Percentiles rank a stretch among this genome's conserved stretches.
Conservation (phyloP, 2,113 vertebrate genomes). For the Balaeniceps rex region DNA sequence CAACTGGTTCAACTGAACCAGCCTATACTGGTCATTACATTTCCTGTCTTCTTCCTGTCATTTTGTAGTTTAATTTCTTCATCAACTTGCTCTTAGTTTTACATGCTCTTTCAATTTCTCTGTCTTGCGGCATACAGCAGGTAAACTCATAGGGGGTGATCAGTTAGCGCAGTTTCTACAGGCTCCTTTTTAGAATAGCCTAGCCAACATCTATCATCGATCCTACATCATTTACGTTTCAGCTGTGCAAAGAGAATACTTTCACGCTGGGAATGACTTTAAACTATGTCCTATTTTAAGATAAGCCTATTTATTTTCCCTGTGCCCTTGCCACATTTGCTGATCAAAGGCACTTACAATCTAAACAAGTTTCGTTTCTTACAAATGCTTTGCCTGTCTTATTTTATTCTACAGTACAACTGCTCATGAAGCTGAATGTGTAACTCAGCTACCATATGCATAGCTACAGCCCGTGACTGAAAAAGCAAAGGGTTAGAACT, state of each 20-base stretch:
- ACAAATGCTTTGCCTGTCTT: neutral
- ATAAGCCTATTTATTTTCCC: conserved; percentile 37
- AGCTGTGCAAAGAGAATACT: neutral
- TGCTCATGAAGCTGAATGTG: neutral
- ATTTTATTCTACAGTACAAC: neutral
- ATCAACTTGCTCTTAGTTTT: neutral
- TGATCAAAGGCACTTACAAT: conserved; percentile 30
- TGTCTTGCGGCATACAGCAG: neutral
- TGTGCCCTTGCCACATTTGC: neutral
- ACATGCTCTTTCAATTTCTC: neutral
- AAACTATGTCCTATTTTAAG: conserved; percentile 28
- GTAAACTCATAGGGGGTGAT: neutral
- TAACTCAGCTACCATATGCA: neutral
- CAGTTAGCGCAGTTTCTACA: neutral
- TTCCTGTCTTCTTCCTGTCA: neutral
- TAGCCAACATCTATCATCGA: neutral
- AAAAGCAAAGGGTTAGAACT: neutral
- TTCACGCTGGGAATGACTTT: conserved; percentile 4
- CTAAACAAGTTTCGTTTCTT: conserved; percentile 30
- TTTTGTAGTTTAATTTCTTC: conserved; percentile 18
- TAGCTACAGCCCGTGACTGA: neutral
- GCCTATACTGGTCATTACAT: neutral
- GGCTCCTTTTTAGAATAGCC: neutral
- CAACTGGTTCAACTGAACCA: neutral
- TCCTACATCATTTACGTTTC: conserved; percentile 25